Evolutionary conservation across 2,113 vertebrate genomes (phyloP).

Genomic region (Diphyllodes magnificus): DNA sequence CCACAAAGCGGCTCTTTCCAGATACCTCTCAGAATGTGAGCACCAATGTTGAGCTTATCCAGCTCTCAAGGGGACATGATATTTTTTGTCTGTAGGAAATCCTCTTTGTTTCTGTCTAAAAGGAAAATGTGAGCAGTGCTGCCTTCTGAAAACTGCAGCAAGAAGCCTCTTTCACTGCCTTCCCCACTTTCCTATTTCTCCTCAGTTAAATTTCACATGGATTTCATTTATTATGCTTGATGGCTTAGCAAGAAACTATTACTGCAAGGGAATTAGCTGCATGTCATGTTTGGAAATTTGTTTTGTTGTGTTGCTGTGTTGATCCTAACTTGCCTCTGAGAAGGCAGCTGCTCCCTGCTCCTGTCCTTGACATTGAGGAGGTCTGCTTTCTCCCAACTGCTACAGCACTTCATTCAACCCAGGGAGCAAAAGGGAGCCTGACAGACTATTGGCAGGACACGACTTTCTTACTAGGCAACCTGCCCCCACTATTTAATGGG

Average conservation of each 20-base stretch:
- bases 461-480: background rate
- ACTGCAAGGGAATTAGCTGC: background rate
- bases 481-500: background rate
- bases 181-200: background rate
- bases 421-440: background rate
- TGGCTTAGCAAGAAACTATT: background rate
- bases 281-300: background rate
- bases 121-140: background rate
- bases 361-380: background rate
- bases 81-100: background rate
- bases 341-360: background rate
- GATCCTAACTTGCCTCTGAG: background rate
- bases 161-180: background rate
- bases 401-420: background rate
- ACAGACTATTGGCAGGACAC: background rate
- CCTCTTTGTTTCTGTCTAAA: constrained; percentile 4
- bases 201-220: background rate
- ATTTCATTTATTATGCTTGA: background rate
- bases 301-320: background rate
- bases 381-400: background rate
- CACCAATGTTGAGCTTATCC: background rate
- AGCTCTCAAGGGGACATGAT: background rate
- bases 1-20: background rate
- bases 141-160: background rate
- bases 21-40: background rate